Evolutionary conservation across 2,797 vertebrate genomes (phyloP), one percentile per base, ranked within the genome.

Genomic region (Cottoperca gobio): DNA sequence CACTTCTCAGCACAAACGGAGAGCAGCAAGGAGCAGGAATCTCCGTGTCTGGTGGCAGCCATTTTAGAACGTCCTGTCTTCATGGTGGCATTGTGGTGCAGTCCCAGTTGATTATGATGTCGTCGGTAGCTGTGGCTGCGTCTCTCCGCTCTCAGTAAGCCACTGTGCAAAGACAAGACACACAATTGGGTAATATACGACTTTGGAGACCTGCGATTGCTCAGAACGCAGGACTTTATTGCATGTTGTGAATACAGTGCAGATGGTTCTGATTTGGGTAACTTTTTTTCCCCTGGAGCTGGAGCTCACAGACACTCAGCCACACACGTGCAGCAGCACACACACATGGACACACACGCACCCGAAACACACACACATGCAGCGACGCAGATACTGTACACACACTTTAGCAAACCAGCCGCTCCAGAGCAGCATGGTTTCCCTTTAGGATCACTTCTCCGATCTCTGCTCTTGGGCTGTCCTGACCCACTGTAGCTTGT

Each of bases 191-290:
- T 92, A 81, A 90, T 86, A 86, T 86, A 85, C 75, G 84, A 90
- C 89, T 88, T 67, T 21, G 78, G 88, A 90, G 83, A 81, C 82
- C 68, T 83, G 73, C 19, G 73, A 79, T 76, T 86, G 85, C 90
- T 90, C 86, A 84, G 85, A 83, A 86, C 33, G 55, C 46, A 45
- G 69, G 70, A 63, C 78, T 91, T 91, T 88, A 93, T 88, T 88
- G 89, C 88, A 89, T 86, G 82, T 90, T 89, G 78, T 86, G n/a
- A n/a, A n/a, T n/a, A n/a, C n/a, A n/a, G n/a, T 74, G 69, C 91
- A 92, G 86, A 79, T 93, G 92, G 83, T 91, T 88, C 61, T 88
- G 69, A 91, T 94, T 91, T 91, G 74, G 65, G 71, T 63, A 49
- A 37, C 48, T 43, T 58, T 76, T 46, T 46, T 14, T 2, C n/a